Evolutionary conservation across 2,888 invertebrate genomes (phyloP).

Genomic region (Vesta saturnalis): DNA sequence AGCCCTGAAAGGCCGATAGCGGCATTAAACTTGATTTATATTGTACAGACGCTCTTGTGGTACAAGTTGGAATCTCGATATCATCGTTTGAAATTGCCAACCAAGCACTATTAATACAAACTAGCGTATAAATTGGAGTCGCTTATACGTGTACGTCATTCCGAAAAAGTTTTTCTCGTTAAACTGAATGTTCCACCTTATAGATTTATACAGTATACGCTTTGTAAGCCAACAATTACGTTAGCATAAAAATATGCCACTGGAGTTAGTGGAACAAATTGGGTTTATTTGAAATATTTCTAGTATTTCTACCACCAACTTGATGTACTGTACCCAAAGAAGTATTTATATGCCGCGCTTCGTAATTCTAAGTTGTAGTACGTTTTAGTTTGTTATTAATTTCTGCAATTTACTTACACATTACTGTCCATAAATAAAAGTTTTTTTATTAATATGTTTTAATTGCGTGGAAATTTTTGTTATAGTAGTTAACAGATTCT

Average conservation of each 20-base stretch:
- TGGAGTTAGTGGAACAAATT: constrained; percentile 12
- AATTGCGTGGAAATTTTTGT: no score
- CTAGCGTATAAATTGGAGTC: constrained; percentile 24
- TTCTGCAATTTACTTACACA: no score
- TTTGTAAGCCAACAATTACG: constrained; percentile 15
- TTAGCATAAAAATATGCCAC: constrained; percentile 13
- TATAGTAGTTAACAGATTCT: no score
- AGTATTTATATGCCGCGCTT: no score
- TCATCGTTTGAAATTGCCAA: constrained; percentile 31
- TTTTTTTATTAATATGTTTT: no score
- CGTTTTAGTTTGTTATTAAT: no score
- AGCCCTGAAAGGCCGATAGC: constrained; percentile 29
- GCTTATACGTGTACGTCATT: constrained; percentile 20
- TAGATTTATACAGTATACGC: constrained; percentile 14
- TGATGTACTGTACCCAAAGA: background rate
- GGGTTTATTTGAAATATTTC: constrained; percentile 5
- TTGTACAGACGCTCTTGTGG: constrained; percentile 29
- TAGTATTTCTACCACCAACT: background rate
- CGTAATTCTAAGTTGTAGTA: no score
- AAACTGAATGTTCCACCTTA: constrained; percentile 14
- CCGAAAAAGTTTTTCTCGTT: constrained; percentile 16
- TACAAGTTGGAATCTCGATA: constrained; percentile 30
- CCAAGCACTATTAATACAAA: constrained; percentile 30
- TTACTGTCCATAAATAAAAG: no score
- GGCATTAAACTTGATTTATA: constrained; percentile 31